These are phyloP conservation scores for Fringilla coelebs DNA, from an alignment of 2,797 vertebrate genomes.

Conservation along the genomic window DNA sequence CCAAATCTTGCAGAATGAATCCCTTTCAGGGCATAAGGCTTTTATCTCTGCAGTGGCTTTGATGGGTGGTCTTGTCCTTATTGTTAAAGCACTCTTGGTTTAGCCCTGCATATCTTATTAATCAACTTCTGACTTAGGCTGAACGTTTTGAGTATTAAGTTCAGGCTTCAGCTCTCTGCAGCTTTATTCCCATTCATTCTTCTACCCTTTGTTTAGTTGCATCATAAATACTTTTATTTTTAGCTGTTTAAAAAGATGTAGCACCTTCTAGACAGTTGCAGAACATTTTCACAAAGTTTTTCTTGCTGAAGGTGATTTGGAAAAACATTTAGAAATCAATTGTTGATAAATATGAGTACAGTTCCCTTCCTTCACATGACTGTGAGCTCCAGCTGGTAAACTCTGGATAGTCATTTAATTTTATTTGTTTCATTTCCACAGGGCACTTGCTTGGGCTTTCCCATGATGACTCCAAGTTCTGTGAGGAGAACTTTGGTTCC, in stretches of 20 bases:
- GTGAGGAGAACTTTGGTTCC: slow-evolving; percentile 93
- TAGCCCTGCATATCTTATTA: background rate
- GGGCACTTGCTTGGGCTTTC: slow-evolving; percentile 96
- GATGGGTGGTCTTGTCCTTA: background rate
- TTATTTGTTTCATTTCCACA: slow-evolving; percentile 49
- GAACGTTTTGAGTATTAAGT: background rate
- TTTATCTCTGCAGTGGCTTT: background rate
- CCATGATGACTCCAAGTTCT: slow-evolving; percentile 97
- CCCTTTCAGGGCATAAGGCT: background rate
- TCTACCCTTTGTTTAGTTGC: background rate
- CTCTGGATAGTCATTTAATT: background rate
- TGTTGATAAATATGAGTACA: background rate
- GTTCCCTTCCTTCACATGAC: background rate
- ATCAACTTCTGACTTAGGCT: background rate
- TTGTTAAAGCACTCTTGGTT: background rate
- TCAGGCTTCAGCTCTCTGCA: background rate
- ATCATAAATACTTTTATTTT: background rate
- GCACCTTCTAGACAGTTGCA: background rate
- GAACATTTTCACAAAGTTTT: background rate
- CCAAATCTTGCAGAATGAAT: background rate
- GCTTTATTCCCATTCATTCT: background rate
- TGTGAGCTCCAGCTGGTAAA: background rate
- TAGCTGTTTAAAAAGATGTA: background rate
- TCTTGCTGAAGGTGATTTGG: background rate
- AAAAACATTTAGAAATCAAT: background rate